Percentiles rank a stretch among this genome's conserved stretches.
phyloP scores from a whole-genome alignment of 2,113 vertebrate genomes.

The Albula glossodonta region DNA sequence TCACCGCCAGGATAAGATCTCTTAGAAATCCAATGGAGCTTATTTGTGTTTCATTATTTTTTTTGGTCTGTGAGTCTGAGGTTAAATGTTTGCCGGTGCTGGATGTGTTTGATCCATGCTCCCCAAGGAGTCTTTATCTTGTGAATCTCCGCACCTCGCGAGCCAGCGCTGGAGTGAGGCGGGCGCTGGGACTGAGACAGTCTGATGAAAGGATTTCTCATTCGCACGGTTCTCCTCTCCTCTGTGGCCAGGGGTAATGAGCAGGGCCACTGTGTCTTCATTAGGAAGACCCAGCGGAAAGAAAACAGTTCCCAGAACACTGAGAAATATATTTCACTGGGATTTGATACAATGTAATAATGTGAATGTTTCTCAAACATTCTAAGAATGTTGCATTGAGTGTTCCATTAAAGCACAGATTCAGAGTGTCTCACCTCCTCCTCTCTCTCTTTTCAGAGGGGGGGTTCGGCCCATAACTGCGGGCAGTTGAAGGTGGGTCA shows the following conservation, averaged over 20 bases:
- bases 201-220: background rate
- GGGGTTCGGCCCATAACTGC: conserved; percentile 92
- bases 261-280: too few species aligned
- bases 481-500: conserved; percentile 95
- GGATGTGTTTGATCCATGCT: background rate
- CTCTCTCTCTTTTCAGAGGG: conserved; percentile 70
- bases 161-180: background rate
- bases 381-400: too few species aligned
- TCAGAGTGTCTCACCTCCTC: background rate
- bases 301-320: too few species aligned
- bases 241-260: too few species aligned
- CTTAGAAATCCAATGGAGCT: background rate
- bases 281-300: too few species aligned
- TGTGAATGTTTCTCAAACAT: too few species aligned
- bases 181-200: background rate
- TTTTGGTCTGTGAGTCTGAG: background rate
- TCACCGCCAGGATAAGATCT: background rate
- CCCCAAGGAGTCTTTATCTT: background rate
- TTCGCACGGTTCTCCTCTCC: too few species aligned
- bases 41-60: background rate
- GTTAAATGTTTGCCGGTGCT: background rate
- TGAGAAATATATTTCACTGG: too few species aligned
- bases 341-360: too few species aligned
- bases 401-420: background rate
- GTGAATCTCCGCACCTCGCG: background rate